These are phyloP conservation scores for Drosophila affinis DNA, from an alignment of 2,888 invertebrate species.

Conservation along the genomic window DNA sequence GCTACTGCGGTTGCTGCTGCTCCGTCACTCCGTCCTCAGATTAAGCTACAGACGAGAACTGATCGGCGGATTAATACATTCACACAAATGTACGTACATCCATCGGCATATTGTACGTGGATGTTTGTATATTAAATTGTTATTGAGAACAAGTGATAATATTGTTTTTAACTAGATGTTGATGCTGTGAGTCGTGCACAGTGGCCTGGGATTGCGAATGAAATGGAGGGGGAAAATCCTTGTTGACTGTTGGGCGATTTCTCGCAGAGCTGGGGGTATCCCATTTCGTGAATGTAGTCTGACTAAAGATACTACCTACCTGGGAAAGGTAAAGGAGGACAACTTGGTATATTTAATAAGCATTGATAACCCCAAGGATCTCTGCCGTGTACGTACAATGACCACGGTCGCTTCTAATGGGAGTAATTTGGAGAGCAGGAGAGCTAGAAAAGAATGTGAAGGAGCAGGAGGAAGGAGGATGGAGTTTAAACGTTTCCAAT, in stretches of 20 bases:
- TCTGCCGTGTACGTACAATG: not conserved
- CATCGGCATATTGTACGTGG: not conserved
- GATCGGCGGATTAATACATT: constrained; percentile 45
- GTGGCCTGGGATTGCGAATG: constrained; percentile 19
- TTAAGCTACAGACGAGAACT: constrained; percentile 67
- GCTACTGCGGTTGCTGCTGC: constrained; percentile 2
- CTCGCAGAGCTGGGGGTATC: not conserved
- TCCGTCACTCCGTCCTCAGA: constrained; percentile 54
- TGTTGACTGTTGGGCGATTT: not conserved
- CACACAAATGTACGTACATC: constrained; percentile 23
- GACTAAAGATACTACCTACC: not conserved
- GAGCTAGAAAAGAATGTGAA: not conserved
- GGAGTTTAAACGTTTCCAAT: too few species aligned
- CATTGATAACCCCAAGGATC: not conserved
- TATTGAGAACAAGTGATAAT: constrained; percentile 83
- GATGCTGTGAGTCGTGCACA: constrained; percentile 64
- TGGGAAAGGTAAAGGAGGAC: too few species aligned
- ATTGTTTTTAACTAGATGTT: constrained; percentile 83
- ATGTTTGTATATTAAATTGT: constrained; percentile 63
- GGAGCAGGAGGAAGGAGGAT: not conserved
- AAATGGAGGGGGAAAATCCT: not conserved
- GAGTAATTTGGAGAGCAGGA: not conserved
- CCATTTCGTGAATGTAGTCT: not conserved
- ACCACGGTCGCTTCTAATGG: not conserved
- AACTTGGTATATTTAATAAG: not conserved